phyloP scores from a whole-genome alignment of 1,140 invertebrate genomes.

The Manduca sexta region DNA sequence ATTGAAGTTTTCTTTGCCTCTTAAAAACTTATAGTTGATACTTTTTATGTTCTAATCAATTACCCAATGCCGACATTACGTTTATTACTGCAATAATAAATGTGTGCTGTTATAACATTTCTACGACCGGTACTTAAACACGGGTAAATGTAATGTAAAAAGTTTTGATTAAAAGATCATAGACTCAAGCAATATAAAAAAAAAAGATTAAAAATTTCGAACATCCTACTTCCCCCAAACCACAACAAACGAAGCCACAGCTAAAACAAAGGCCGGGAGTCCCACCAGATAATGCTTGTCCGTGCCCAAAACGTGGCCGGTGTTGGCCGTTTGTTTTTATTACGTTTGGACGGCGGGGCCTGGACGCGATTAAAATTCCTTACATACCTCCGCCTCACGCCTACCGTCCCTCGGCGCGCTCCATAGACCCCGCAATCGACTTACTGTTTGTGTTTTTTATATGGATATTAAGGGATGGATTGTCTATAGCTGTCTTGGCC shows the following conservation, averaged over 20 bases:
- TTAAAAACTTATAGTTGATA: slow-evolving; percentile 23
- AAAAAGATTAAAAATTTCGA: background rate
- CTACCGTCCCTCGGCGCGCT: slow-evolving; percentile 28
- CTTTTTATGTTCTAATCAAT: slow-evolving; percentile 26
- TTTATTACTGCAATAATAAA: slow-evolving; percentile 4
- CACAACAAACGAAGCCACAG: too few species aligned
- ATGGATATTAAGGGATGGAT: too few species aligned
- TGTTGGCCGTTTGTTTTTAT: slow-evolving; percentile 39
- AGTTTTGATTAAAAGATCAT: too few species aligned
- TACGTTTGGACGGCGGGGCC: slow-evolving; percentile 35
- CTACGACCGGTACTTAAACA: too few species aligned
- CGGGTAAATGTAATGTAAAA: too few species aligned
- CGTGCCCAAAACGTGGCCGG: slow-evolving; percentile 37
- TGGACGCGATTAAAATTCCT: slow-evolving; percentile 68
- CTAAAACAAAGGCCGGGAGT: slow-evolving; percentile 25
- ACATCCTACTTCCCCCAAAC: too few species aligned
- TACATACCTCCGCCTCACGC: slow-evolving; percentile 58
- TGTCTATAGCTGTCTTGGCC: too few species aligned
- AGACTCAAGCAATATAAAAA: slow-evolving; percentile 1
- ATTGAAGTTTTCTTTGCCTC: slow-evolving; percentile 28
- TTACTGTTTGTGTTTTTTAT: too few species aligned
- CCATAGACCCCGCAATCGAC: slow-evolving; percentile 15
- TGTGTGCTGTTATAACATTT: background rate
- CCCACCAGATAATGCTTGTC: slow-evolving; percentile 28
- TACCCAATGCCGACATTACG: slow-evolving; percentile 7